A percentile compares a stretch with the other conserved stretches of the same genome.
Conservation (phyloP, 1,140 invertebrate species). For the Pteromalus puparum region DNA sequence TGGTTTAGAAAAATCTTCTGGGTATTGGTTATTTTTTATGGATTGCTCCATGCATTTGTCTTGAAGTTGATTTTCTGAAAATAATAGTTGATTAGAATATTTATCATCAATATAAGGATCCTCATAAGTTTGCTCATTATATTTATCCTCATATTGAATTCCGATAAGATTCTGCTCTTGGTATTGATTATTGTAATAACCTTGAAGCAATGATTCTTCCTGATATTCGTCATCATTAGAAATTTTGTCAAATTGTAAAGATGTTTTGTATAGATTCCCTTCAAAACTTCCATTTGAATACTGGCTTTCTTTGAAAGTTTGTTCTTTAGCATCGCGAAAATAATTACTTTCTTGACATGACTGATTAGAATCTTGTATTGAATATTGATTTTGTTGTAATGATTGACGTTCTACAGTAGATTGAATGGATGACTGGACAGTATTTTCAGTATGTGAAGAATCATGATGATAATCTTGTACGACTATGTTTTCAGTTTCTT, state of each 20-base stretch:
- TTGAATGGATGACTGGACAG: constrained; percentile 58
- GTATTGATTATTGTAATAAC: not conserved
- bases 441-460: constrained; percentile 65
- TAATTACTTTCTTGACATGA: not conserved
- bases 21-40: not conserved
- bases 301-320: not conserved
- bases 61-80: not conserved
- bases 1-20: constrained; percentile 17
- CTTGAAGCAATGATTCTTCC: not conserved
- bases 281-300: not conserved
- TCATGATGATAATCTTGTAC: constrained; percentile 56
- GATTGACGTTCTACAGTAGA: not conserved
- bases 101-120: not conserved
- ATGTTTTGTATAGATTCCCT: not conserved
- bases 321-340: not conserved
- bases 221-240: not conserved
- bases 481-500: constrained; percentile 60
- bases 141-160: not conserved
- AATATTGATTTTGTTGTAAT: constrained; percentile 2
- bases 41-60: not conserved
- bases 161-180: not conserved
- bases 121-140: not conserved
- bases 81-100: not conserved
- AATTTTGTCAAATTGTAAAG: not conserved
- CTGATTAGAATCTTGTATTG: not conserved